Evolutionary conservation across 2,113 vertebrate species (phyloP), one percentile per base, ranked within the genome.

Genomic region (Eurypyga helias): DNA sequence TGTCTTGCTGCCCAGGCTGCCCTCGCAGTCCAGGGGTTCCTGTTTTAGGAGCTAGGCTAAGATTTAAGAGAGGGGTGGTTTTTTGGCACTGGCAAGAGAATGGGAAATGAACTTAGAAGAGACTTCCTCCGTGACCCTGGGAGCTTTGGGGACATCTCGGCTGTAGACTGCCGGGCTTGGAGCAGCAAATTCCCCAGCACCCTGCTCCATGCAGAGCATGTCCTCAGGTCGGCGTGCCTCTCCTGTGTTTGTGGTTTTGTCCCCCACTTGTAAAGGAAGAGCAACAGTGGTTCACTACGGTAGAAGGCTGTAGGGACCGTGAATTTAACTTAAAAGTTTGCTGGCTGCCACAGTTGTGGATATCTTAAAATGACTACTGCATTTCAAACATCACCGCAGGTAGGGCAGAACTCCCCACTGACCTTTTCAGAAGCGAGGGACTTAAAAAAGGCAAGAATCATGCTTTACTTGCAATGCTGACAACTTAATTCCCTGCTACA

Each of bases 21-120:
- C 46, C 77, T 92, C 0, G 0, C 58, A 66, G 75, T 36, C 66
- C 62, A 52, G 85, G 67, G 69, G 73, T 95, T 96, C 91, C 91
- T 91, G 73, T 83, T 93, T 81, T 84, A 90, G 61, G 45, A 87
- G 33, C 69, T n/a, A 89, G 77, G 33, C 21, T 25, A 78, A 82
- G 93, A 82, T 93, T 96, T 94, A 93, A 92, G 77, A 52, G 57
- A 17, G 67, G 16, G 55, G 41, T 28, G 8, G 13, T 20, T 60
- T 41, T 83, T 73, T 95, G 52, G 76, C 2, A 0, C 58, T 79
- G 89, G 61, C 73, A 94, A 75, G 87, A 96, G 89, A 87, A 91
- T 82, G 84, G 94, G 94, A 97, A 97, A 67, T 95, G 91, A 96
- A 82, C 87, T 95, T 96, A 43, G 64, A 77, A 82, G 73, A 82